A percentile compares a stretch with the other conserved stretches of the same genome.
Conservation (phyloP, 1,140 invertebrate genomes). For the Dreissena polymorpha region DNA sequence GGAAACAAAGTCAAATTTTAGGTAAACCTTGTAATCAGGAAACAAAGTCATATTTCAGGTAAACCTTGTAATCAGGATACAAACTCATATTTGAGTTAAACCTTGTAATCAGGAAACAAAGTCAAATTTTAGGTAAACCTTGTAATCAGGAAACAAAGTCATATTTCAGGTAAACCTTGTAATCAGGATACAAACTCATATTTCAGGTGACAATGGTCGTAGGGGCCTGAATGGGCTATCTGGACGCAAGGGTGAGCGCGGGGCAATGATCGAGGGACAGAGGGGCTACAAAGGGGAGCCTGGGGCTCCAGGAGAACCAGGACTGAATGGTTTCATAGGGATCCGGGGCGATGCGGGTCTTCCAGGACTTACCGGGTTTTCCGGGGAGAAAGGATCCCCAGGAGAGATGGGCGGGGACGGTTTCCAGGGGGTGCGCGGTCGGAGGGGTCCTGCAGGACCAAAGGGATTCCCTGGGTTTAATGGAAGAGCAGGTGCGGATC, state of each 20-base stretch:
- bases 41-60: too few species aligned
- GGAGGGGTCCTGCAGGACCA: slow-evolving; percentile 44
- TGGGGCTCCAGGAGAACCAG: slow-evolving; percentile 79
- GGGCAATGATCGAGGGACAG: slow-evolving; percentile 71
- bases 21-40: too few species aligned
- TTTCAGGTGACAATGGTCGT: slow-evolving; percentile 43
- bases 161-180: too few species aligned
- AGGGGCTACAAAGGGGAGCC: slow-evolving; percentile 68
- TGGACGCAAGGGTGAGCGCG: slow-evolving; percentile 79
- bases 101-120: too few species aligned
- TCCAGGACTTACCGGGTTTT: slow-evolving; percentile 61
- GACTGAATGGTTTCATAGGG: slow-evolving; percentile 50
- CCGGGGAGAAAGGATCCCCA: slow-evolving; percentile 56
- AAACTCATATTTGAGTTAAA: too few species aligned
- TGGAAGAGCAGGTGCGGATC: slow-evolving; percentile 47
- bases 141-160: too few species aligned
- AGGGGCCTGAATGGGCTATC: slow-evolving; percentile 40
- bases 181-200: too few species aligned
- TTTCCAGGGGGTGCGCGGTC: slow-evolving; percentile 39
- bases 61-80: too few species aligned
- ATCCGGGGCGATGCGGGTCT: slow-evolving; percentile 60
- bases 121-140: too few species aligned
- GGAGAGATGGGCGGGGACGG: slow-evolving; percentile 51
- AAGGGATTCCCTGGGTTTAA: slow-evolving; percentile 52
- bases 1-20: too few species aligned